phyloP scores from a whole-genome alignment of 1,140 invertebrate genomes.

The Hesperophylax magnus region DNA sequence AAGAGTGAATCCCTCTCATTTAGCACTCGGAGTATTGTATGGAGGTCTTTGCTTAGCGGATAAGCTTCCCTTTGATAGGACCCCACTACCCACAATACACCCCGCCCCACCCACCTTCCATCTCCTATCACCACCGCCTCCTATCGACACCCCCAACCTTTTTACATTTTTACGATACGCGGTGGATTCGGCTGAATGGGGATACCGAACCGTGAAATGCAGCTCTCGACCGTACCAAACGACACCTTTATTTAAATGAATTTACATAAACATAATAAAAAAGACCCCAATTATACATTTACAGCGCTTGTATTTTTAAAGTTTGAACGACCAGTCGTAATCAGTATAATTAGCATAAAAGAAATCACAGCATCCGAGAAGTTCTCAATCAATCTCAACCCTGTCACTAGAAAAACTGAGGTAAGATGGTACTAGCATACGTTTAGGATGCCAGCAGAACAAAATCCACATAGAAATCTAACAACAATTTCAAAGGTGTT shows the following conservation, averaged over 20 bases:
- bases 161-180: conserved; percentile 35
- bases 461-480: too few relatives aligned
- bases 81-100: background rate
- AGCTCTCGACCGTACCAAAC: conserved; percentile 9
- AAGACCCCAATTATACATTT: too few relatives aligned
- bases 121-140: background rate
- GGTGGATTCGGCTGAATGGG: conserved; percentile 9
- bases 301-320: too few relatives aligned
- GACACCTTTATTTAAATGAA: background rate
- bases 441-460: too few relatives aligned
- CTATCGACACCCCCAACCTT: conserved; percentile 22
- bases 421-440: too few relatives aligned
- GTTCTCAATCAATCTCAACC: too few relatives aligned
- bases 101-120: background rate
- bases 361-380: too few relatives aligned
- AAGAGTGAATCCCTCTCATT: conserved; percentile 52
- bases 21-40: conserved; percentile 53
- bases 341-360: too few relatives aligned
- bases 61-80: conserved; percentile 56
- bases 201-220: conserved; percentile 15
- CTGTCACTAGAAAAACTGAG: too few relatives aligned
- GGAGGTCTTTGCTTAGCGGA: conserved; percentile 53
- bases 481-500: too few relatives aligned
- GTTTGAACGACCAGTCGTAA: too few relatives aligned
- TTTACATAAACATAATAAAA: too few relatives aligned